Base-by-base conservation (phyloP, 1,140 invertebrate genomes). In the Magallana ariakensis region DNA sequence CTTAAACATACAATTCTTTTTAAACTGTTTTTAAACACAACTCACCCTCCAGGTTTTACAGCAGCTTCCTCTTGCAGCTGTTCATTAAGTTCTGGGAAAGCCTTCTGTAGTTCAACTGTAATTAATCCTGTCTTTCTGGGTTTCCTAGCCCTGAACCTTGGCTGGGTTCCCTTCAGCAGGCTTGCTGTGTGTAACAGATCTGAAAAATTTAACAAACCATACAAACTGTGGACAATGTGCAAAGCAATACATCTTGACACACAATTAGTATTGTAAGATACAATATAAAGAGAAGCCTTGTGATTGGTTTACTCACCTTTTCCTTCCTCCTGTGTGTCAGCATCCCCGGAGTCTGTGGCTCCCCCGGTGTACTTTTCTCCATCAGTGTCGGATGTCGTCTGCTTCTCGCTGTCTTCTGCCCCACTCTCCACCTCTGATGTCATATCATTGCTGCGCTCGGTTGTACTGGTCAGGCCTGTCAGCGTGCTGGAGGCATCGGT, bases 131-230 rank as follows among this genome's bases (percentile, higher is more conserved):
- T 94, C 87, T 95, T 95, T 11, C 95, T 89, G 19, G 93, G 91
- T 80, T 95, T 94, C 33, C 94, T 87, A 85, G 94, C 93, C 33
- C 95, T 85, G 86, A 94, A 95, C 85, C 95, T 94, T 58, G 94
- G 94, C 83, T 94, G 93, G 54, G 91, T 82, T 7, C 90, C 87
- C 26, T 87, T 75, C 66, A 75, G 13, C 22, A 75, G 19, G 22
- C 66, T 75, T 75, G 66, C 19, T 75, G 66, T 75, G 19, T 11
- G 66, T 10, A 33, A 75, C 13, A 75, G 33, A 33, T 8, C 66
- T 75, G 66, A 4, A 75, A 26, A 22, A 13, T 11, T 16, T 13
- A 13, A 60, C 58, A 60, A 10, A 16, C 5, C 15, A n/a, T 15
- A 13, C n/a, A n/a, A 60, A n/a, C 58, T n/a, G 33, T 46, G 33